Evolutionary conservation across 2,888 invertebrate species (phyloP), one percentile per base, ranked within the genome.

Genomic region (Himalopsyche tibetana): DNA sequence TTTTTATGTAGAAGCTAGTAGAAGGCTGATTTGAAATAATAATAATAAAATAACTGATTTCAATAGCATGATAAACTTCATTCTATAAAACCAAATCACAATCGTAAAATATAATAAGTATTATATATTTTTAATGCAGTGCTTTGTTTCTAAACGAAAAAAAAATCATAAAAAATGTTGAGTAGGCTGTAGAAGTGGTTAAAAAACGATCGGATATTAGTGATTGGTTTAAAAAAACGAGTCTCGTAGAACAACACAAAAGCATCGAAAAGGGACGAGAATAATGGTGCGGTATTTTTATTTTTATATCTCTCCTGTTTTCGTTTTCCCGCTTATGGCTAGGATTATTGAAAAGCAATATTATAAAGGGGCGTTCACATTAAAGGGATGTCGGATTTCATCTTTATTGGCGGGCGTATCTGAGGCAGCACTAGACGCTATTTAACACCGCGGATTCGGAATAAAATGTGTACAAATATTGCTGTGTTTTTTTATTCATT

Each of bases 321-420:
- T 63, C 63, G 63, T 63, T 19, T 63, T 63, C 15, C 63, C 63
- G 63, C 28, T 63, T 5, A 63, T 63, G 28, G 63, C 63, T 63
- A 63, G 63, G 63, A 63, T 63, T 63, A 63, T 63, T 63, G 63
- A 63, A 63, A 63, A 69, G 79, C 83, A 83, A 83, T 83, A 83
- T 83, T 79, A 83, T 85, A 84, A 80, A 84, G 80, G 55, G 80
- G 84, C 84, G 84, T 80, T 84, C 80, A 84, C 84, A 84, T 84
- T 84, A 84, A 56, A 80, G 74, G 36, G 55, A 45, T 36, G 82
- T 82, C 82, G 82, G 82, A 36, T 69, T 51, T 74, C 55, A 83
- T 83, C 83, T 83, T 83, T 85, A 85, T 85, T 85, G 82, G 74
- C 42, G 45, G 69, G 56, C 85, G 38, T 85, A 82, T 85, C 85